These are phyloP conservation scores for Spilosoma lubricipeda DNA, from an alignment of 2,888 invertebrate species.

Conservation along the genomic window DNA sequence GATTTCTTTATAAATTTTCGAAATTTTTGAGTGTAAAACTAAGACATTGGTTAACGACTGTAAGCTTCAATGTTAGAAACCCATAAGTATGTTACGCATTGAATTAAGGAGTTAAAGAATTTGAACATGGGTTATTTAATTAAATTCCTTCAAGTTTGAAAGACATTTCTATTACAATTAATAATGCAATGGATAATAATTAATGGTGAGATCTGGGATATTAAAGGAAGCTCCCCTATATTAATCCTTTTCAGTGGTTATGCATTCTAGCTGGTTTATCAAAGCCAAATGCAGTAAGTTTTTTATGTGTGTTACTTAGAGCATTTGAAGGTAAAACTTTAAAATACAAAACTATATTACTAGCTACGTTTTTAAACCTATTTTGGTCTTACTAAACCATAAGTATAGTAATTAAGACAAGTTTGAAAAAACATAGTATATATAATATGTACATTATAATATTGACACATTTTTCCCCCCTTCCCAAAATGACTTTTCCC, in stretches of 20 bases:
- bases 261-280: not conserved
- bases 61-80: not conserved
- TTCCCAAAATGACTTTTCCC: too few species aligned
- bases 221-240: not conserved
- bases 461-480: not conserved
- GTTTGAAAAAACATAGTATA: not conserved
- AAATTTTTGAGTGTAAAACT: too few species aligned
- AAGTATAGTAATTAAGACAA: not conserved
- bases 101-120: not conserved
- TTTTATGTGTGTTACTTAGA: not conserved
- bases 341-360: too few species aligned
- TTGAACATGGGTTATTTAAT: too few species aligned
- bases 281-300: too few species aligned
- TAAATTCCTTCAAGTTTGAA: too few species aligned
- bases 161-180: not conserved
- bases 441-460: not conserved
- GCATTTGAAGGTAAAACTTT: too few species aligned
- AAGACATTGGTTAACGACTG: too few species aligned
- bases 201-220: not conserved
- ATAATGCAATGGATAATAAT: too few species aligned
- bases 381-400: not conserved
- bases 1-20: not conserved
- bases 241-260: not conserved
- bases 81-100: not conserved
- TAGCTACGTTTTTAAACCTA: not conserved